Conservation (phyloP, 2,888 invertebrate genomes). For the Fissipunctia ypsillon region DNA sequence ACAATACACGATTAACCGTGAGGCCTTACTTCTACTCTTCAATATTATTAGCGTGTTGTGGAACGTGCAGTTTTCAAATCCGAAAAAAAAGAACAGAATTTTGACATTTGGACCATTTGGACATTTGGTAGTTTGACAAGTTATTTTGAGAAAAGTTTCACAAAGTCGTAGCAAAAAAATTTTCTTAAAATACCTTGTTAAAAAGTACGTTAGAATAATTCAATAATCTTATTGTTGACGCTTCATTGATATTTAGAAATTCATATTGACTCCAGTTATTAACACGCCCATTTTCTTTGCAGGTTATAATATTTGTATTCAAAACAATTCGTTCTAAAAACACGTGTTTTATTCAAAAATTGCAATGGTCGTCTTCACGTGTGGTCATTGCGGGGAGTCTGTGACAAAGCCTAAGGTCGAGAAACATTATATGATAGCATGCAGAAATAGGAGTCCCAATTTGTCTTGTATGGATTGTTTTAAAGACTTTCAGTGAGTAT, state of each 20-base stretch:
- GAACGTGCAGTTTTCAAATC: neutral
- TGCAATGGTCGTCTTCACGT: constrained; percentile 98
- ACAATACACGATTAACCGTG: neutral
- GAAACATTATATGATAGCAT: constrained; percentile 95
- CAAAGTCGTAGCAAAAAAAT: constrained; percentile 52
- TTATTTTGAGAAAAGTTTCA: constrained; percentile 60
- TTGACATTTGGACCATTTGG: constrained; percentile 52
- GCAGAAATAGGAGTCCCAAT: constrained; percentile 92
- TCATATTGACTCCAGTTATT: neutral
- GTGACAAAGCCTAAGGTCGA: constrained; percentile 97
- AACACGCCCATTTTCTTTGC: constrained; percentile 57
- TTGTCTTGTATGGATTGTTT: constrained; percentile 98
- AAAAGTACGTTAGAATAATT: constrained; percentile 37
- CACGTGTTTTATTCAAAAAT: constrained; percentile 62
- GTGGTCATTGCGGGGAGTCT: constrained; percentile 97
- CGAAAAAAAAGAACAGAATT: neutral
- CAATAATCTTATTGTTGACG: neutral
- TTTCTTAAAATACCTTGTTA: constrained; percentile 12
- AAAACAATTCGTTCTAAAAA: constrained; percentile 63
- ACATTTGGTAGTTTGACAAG: constrained; percentile 61
- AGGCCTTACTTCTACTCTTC: too few relatives aligned
- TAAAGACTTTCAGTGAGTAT: constrained; percentile 95
- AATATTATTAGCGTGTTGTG: neutral
- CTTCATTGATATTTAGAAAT: neutral
- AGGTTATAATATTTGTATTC: constrained; percentile 71